Percentiles rank a stretch among this genome's conserved stretches.
Evolutionary conservation across 2,113 vertebrate species (phyloP).

Genomic region (Corythornis cristatus): DNA sequence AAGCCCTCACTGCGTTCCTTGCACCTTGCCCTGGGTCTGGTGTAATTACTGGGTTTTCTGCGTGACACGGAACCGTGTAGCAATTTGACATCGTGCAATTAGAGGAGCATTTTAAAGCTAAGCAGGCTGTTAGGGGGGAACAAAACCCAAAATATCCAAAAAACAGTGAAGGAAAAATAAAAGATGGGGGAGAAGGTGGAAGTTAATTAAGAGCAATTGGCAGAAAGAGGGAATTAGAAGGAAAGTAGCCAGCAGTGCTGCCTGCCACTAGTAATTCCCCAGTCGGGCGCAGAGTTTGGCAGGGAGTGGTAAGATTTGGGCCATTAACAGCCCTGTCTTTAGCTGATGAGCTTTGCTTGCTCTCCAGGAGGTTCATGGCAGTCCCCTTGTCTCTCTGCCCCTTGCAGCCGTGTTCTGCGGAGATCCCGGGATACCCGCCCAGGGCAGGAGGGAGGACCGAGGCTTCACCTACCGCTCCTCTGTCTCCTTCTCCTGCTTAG

Average conservation of each 20-base stretch:
- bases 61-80: not conserved
- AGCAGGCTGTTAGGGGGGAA: not conserved
- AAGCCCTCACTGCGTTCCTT: not conserved
- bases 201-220: conserved; percentile 26
- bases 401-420: conserved; percentile 94
- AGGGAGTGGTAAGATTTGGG: not conserved
- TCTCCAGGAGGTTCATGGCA: not conserved
- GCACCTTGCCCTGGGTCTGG: not conserved
- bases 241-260: not conserved
- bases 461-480: conserved; percentile 95
- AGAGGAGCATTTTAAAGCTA: not conserved
- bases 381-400: not conserved
- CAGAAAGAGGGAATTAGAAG: not conserved
- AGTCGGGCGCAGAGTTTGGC: not conserved
- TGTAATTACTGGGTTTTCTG: not conserved
- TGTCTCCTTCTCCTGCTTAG: conserved; percentile 90
- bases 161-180: too few relatives aligned
- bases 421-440: conserved; percentile 89
- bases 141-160: not conserved
- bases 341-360: accelerated
- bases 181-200: not conserved
- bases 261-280: not conserved
- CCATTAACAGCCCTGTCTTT: not conserved
- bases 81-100: not conserved
- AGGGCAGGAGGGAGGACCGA: conserved; percentile 88